Conservation (phyloP, 2,113 vertebrate genomes). For the Caloenas nicobarica region DNA sequence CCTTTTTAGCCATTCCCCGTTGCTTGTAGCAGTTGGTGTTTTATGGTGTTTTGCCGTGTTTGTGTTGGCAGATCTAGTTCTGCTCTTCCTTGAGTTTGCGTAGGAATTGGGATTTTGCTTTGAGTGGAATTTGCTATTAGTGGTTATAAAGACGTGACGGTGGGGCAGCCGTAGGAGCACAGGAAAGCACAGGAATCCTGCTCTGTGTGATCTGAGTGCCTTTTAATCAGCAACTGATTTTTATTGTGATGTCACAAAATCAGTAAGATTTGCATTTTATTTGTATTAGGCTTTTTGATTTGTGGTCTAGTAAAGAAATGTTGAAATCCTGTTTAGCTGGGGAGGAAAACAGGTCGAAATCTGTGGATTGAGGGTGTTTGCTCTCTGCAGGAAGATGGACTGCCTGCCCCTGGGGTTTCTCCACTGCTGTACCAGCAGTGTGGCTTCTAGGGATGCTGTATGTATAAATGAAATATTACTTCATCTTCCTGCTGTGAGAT, state of each 20-base stretch:
- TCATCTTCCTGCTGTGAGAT: neutral
- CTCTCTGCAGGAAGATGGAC: neutral
- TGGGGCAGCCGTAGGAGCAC: neutral
- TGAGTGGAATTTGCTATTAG: neutral
- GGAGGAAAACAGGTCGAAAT: neutral
- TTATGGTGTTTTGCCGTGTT: neutral
- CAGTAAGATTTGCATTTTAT: neutral
- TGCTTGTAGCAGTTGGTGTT: neutral
- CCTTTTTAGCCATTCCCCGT: neutral
- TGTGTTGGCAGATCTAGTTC: neutral
- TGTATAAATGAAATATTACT: neutral
- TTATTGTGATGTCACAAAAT: neutral
- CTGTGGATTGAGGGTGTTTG: neutral
- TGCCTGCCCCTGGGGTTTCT: neutral
- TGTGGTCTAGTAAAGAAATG: neutral
- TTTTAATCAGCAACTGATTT: neutral
- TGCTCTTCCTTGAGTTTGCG: neutral
- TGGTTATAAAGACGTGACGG: accelerated
- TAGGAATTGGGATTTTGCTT: neutral
- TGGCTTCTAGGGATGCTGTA: neutral
- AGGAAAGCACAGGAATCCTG: neutral
- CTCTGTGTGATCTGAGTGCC: neutral
- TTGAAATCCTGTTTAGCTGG: neutral
- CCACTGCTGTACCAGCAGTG: neutral
- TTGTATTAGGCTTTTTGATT: neutral